Percentiles rank a stretch among this genome's conserved stretches.
Evolutionary conservation across 1,140 invertebrate genomes (phyloP).

Genomic region (Drosophila kohkoa): DNA sequence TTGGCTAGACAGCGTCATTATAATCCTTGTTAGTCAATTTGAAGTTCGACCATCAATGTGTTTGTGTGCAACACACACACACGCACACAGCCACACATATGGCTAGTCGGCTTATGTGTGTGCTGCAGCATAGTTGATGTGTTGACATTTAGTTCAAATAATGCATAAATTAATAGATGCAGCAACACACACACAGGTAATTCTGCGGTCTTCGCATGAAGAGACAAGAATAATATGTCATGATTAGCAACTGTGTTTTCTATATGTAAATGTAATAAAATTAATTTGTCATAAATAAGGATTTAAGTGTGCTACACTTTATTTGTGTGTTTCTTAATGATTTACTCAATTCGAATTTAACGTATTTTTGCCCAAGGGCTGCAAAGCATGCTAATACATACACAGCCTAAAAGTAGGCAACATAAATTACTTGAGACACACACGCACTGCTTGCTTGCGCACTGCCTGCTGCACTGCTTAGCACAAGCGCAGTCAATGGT

Average conservation of each 20-base stretch:
- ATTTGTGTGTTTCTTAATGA: too few relatives aligned
- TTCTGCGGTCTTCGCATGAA: neutral
- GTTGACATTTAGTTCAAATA: conserved; percentile 21
- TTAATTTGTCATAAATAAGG: too few relatives aligned
- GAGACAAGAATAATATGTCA: neutral
- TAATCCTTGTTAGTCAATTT: conserved; percentile 69
- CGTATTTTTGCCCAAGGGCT: neutral
- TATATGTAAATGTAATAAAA: too few relatives aligned
- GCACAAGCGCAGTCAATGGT: neutral
- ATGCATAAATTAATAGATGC: conserved; percentile 49
- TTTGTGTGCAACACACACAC: neutral
- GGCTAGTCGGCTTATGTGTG: neutral
- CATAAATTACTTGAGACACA: neutral
- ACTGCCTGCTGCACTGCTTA: neutral
- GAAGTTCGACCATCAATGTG: conserved; percentile 42
- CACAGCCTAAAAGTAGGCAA: neutral
- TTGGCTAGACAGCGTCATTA: conserved; percentile 82
- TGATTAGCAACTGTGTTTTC: neutral
- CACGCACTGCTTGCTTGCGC: neutral
- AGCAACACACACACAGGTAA: neutral
- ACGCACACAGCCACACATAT: neutral
- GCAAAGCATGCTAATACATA: neutral
- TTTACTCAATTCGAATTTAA: neutral
- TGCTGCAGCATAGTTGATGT: conserved; percentile 20
- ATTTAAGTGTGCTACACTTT: too few relatives aligned